Conservation (phyloP, 2,888 invertebrate genomes). For the Ormyrus rosae region DNA sequence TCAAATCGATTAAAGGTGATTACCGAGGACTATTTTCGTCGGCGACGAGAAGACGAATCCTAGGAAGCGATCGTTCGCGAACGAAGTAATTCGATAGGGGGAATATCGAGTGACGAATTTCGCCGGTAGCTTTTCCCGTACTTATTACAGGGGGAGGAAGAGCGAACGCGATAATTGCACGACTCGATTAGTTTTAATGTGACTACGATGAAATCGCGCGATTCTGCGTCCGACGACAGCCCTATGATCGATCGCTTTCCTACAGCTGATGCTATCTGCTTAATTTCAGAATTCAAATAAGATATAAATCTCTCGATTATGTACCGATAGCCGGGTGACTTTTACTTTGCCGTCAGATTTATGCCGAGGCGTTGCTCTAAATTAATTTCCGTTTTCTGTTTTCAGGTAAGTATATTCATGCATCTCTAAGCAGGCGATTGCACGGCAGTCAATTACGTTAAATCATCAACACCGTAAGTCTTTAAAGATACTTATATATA, state of each 20-base stretch:
- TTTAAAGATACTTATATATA: too few species aligned
- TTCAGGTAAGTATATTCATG: conserved; percentile 15
- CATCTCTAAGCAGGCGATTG: too few species aligned
- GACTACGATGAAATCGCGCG: conserved; percentile 1
- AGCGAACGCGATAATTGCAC: conserved; percentile 24
- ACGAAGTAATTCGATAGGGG: conserved; percentile 26
- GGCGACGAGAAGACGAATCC: background rate
- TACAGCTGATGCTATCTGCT: background rate
- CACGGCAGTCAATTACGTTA: too few species aligned
- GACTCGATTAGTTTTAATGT: conserved; percentile 39
- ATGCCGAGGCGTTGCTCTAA: background rate
- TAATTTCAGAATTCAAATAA: background rate
- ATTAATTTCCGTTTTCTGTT: conserved; percentile 15
- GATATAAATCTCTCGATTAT: background rate
- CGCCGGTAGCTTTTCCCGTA: background rate
- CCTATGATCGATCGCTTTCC: conserved; percentile 3
- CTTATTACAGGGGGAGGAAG: background rate
- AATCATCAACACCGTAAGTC: too few species aligned
- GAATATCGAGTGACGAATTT: conserved; percentile 36
- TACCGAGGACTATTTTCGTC: conserved; percentile 1
- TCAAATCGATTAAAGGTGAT: conserved; percentile 44
- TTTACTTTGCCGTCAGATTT: too few species aligned
- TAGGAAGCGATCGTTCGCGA: conserved; percentile 15
- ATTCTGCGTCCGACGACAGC: background rate
- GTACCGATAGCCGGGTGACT: too few species aligned